phyloP scores from a whole-genome alignment of 2,797 vertebrate species.

The Helostoma temminkii region DNA sequence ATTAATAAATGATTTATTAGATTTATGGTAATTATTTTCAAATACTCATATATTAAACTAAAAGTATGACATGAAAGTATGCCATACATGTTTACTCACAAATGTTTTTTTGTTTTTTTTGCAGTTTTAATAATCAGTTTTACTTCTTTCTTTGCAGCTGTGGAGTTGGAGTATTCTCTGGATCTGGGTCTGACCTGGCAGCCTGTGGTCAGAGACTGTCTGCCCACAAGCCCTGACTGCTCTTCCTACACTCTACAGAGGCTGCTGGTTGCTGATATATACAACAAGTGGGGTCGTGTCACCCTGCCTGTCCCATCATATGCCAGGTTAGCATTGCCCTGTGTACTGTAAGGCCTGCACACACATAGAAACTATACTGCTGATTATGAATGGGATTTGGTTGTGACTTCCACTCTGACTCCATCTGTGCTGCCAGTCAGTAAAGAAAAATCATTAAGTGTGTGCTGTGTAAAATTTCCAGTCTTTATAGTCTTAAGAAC shows the following conservation, averaged over 20 bases:
- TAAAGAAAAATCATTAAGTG: too few relatives aligned
- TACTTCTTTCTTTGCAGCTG: constrained; percentile 81
- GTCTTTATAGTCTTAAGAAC: too few relatives aligned
- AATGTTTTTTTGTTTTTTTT: not conserved
- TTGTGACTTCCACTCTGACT: too few relatives aligned
- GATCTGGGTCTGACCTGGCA: constrained; percentile 95
- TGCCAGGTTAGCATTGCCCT: constrained; percentile 87
- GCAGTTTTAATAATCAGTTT: constrained; percentile 2
- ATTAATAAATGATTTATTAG: not conserved
- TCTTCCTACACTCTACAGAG: constrained; percentile 93
- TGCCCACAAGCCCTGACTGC: constrained; percentile 95
- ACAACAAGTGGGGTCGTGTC: constrained; percentile 98
- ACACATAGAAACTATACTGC: too few relatives aligned
- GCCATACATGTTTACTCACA: not conserved
- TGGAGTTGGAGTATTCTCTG: constrained; percentile 96
- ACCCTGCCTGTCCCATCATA: constrained; percentile 93
- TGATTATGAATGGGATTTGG: too few relatives aligned
- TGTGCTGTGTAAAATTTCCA: too few relatives aligned
- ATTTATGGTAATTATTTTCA: not conserved
- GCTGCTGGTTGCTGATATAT: constrained; percentile 94
- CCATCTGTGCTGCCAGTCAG: too few relatives aligned
- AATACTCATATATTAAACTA: not conserved
- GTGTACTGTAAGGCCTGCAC: not conserved
- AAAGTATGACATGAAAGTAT: not conserved
- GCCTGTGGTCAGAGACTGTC: constrained; percentile 92